Base-by-base conservation (phyloP, 2,888 invertebrate genomes). In the Operophtera brumata region DNA sequence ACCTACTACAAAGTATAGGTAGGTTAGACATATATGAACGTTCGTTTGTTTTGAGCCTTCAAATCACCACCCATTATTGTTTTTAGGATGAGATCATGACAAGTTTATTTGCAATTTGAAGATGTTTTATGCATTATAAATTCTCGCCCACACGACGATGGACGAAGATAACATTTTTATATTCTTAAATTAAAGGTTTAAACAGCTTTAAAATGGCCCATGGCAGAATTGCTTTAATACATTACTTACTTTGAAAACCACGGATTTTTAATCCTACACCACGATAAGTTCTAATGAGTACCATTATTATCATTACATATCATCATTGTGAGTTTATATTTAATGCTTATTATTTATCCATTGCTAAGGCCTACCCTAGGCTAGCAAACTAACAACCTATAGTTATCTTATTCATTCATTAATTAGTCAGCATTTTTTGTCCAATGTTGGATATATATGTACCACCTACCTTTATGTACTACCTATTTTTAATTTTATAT, bases 151-250 rank as follows among this genome's bases (percentile, higher is more conserved):
- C 56, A 30, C 26, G 7, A 14, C 20, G 30, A 56, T 47, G 37
- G 6, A 25, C 9, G 26, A 48, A 28, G 35, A 46, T 47, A 47
- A 63, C 34, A 30, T 11, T 56, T 56, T 46, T 50, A 53, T 64
- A 52, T 46, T 55, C 52, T 41, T 36, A 56, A 57, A 65, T 58
- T 62, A 54, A 42, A 60, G 52, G 43, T 52, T 47, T 36, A 11
- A 39, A 26, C 26, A 28, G 13, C 35, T 46, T 41, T 11, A 10
- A 47, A 4, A 36, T 34, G 0, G 35, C 46, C 46, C 40, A 13
- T 11, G 35, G 52, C 42, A n/a, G 25, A 13, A 36, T 36, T 8
- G 13, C 11, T 34, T 34, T n/a, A 34, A 30, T 5, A 8, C 30
- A 30, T 30, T 9, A 20, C 20, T 20, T 1, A 9, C 5, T 30